Percentiles rank a stretch among this genome's conserved stretches.
phyloP scores from a whole-genome alignment of 2,888 invertebrate species.

The Nebria brevicollis region DNA sequence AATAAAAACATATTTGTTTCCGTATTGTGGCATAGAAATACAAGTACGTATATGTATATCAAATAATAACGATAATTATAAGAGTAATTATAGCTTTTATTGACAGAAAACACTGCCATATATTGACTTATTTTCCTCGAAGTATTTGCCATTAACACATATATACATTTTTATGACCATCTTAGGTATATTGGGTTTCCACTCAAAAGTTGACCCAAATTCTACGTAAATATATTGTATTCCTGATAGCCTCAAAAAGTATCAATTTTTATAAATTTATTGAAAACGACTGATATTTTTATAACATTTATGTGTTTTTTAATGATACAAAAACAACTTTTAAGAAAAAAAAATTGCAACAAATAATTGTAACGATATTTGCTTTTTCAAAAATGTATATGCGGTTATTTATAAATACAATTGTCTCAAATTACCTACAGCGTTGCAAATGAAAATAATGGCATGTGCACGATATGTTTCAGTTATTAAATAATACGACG shows the following conservation, averaged over 20 bases:
- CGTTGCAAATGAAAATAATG: too few species aligned
- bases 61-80: neutral
- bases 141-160: neutral
- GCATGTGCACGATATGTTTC: too few species aligned
- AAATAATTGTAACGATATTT: too few species aligned
- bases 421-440: too few species aligned
- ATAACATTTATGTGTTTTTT: too few species aligned
- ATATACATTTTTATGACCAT: neutral
- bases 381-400: too few species aligned
- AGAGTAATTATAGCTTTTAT: neutral
- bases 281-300: neutral
- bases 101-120: neutral
- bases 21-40: neutral
- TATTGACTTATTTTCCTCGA: neutral
- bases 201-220: neutral
- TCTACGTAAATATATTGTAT: neutral
- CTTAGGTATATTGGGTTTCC: neutral
- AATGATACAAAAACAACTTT: too few species aligned
- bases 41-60: neutral
- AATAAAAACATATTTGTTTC: slow-evolving; percentile 23
- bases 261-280: neutral
- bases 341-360: too few species aligned
- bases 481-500: too few species aligned
- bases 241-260: neutral
- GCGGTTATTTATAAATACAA: too few species aligned